Evolutionary conservation across 1,140 invertebrate genomes (phyloP).

Genomic region (Pseudachorutes palmiensis): DNA sequence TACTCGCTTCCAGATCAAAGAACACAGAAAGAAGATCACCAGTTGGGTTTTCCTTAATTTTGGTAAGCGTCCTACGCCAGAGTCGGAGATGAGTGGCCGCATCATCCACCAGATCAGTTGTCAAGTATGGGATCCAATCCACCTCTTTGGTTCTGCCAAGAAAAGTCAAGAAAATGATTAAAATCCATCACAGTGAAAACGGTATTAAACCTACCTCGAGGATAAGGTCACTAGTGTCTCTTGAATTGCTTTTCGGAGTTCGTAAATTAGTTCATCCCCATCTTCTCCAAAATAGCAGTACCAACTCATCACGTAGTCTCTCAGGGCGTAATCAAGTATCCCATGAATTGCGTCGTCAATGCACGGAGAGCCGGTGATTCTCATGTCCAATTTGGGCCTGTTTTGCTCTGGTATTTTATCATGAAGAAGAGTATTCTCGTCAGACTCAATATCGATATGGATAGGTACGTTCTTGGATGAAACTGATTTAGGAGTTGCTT

Average conservation of each 20-base stretch:
- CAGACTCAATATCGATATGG: not conserved
- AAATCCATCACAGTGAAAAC: not conserved
- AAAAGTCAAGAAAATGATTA: not conserved
- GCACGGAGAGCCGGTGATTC: constrained; percentile 57
- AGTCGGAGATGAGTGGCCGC: constrained; percentile 77
- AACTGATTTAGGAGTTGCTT: too few relatives aligned
- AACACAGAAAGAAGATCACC: constrained; percentile 63
- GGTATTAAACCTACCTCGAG: constrained; percentile 43
- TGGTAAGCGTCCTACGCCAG: constrained; percentile 61
- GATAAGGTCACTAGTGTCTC: constrained; percentile 50
- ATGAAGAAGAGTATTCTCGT: not conserved
- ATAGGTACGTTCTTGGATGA: constrained; percentile 4
- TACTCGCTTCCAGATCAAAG: constrained; percentile 77
- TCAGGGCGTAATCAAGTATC: constrained; percentile 62
- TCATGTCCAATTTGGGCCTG: constrained; percentile 42
- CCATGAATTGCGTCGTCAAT: constrained; percentile 65
- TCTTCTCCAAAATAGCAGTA: constrained; percentile 53
- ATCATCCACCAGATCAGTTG: constrained; percentile 78
- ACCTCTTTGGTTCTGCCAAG: constrained; percentile 66
- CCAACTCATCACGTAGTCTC: constrained; percentile 74
- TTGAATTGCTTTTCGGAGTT: constrained; percentile 48
- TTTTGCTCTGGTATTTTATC: not conserved
- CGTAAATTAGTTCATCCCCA: constrained; percentile 49
- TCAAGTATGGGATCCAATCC: constrained; percentile 80
- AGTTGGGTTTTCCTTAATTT: constrained; percentile 49